phyloP scores from a whole-genome alignment of 2,888 invertebrate species.

The Drosophila quinaria region DNA sequence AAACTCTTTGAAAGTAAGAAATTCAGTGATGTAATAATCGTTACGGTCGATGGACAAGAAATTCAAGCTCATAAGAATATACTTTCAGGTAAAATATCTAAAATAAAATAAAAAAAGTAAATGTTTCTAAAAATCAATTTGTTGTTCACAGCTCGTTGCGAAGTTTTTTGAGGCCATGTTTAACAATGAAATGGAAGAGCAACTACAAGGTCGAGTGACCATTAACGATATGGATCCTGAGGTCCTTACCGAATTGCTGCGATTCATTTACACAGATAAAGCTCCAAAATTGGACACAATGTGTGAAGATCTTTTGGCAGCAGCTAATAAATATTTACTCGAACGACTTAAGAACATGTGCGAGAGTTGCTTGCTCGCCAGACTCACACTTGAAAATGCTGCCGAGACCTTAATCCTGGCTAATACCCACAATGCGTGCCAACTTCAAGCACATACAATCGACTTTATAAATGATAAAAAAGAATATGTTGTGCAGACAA shows the following conservation, averaged over 20 bases:
- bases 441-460: conserved; percentile 98
- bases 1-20: conserved; percentile 97
- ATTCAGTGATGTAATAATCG: conserved; percentile 98
- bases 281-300: conserved; percentile 97
- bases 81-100: conserved; percentile 86
- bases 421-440: conserved; percentile 98
- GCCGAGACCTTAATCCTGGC: conserved; percentile 98
- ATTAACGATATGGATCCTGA: conserved; percentile 99
- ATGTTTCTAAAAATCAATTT: not conserved
- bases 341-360: conserved; percentile 99
- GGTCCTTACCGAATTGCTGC: conserved; percentile 97
- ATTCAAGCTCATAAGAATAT: conserved; percentile 99
- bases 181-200: conserved; percentile 93
- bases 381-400: conserved; percentile 97
- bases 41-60: conserved; percentile 92
- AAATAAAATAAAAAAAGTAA: too few species aligned
- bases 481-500: conserved; percentile 98
- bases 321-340: conserved; percentile 98
- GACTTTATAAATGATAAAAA: conserved; percentile 99
- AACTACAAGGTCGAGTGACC: conserved; percentile 97
- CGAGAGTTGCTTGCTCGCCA: conserved; percentile 97
- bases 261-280: conserved; percentile 98
- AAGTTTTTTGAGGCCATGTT: conserved; percentile 93
- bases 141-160: conserved; percentile 92
- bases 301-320: conserved; percentile 98